These are phyloP conservation scores for Cichladusa arquata DNA, from an alignment of 2,113 vertebrate species.

Conservation along the genomic window DNA sequence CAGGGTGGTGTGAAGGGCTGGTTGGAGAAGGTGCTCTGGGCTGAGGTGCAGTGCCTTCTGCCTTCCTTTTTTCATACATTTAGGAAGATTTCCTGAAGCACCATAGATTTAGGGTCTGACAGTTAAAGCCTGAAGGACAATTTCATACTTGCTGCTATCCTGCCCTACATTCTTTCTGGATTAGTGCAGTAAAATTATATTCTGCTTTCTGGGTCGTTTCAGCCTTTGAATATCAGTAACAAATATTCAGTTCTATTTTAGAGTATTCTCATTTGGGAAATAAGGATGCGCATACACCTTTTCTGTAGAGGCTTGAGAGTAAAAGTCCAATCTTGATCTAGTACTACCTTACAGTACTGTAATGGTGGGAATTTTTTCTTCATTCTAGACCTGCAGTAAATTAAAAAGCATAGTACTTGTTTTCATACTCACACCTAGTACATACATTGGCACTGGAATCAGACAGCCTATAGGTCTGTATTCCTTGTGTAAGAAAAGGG, in stretches of 20 bases:
- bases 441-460: neutral
- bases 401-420: neutral
- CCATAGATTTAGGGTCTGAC: neutral
- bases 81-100: neutral
- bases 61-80: neutral
- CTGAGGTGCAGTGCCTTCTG: neutral
- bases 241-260: neutral
- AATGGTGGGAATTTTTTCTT: neutral
- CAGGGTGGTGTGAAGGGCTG: neutral
- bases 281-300: neutral
- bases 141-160: conserved; percentile 2
- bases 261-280: neutral
- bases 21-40: neutral
- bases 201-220: neutral
- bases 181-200: conserved; percentile 14
- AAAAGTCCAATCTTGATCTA: neutral
- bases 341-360: neutral
- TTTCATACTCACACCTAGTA: neutral
- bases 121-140: conserved; percentile 13
- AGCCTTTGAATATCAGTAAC: neutral
- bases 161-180: conserved; percentile 17
- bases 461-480: neutral
- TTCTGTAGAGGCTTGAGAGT: neutral
- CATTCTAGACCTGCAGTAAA: neutral
- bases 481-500: neutral